phyloP scores from a whole-genome alignment of 2,797 vertebrate species.

The Peromyscus attwateri region DNA sequence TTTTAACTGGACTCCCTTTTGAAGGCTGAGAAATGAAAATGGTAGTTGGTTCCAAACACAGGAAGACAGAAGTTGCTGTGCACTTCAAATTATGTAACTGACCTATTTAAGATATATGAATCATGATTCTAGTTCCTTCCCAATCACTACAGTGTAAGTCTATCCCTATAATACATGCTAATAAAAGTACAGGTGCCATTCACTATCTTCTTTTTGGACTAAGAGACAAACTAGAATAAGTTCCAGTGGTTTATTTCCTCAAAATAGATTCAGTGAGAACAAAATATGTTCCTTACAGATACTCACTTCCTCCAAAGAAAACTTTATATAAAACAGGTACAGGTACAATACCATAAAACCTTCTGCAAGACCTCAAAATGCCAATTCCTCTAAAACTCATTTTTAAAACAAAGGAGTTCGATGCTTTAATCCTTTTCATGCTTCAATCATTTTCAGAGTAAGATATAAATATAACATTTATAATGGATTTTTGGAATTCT shows the following conservation, averaged over 20 bases:
- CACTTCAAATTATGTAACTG: neutral
- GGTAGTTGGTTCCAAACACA: neutral
- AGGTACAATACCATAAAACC: neutral
- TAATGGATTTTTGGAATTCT: conserved; percentile 44
- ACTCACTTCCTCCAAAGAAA: conserved; percentile 51
- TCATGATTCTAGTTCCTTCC: neutral
- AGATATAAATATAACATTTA: conserved; percentile 25
- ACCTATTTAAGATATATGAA: conserved; percentile 10
- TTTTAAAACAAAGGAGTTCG: conserved; percentile 10
- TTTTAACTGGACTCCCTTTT: neutral
- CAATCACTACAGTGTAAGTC: neutral
- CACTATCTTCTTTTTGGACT: neutral
- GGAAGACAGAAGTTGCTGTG: neutral
- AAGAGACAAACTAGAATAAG: neutral
- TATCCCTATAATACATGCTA: neutral
- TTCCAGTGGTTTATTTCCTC: conserved; percentile 20
- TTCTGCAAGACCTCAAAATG: conserved; percentile 54
- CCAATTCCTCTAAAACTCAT: conserved; percentile 30
- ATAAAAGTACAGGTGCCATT: neutral
- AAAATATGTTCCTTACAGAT: conserved; percentile 35
- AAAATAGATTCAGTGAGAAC: conserved; percentile 14
- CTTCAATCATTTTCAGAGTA: neutral
- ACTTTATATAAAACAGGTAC: conserved; percentile 32
- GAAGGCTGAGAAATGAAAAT: conserved; percentile 68
- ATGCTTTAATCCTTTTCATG: neutral